These are phyloP conservation scores for Phthorimaea operculella DNA, from an alignment of 1,140 invertebrate genomes.

Conservation along the genomic window DNA sequence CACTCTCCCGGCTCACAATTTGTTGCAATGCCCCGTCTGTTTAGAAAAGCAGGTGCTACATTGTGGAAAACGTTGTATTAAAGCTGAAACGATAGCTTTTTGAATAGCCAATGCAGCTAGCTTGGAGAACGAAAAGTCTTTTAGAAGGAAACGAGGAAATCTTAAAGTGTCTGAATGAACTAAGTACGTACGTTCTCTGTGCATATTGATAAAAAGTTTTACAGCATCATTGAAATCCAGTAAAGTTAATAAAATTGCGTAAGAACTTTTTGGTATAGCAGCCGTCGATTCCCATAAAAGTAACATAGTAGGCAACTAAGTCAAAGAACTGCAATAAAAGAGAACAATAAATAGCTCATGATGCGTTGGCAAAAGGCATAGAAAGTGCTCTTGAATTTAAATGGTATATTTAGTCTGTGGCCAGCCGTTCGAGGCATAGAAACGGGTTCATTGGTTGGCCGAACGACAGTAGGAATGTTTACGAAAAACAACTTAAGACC, in stretches of 20 bases:
- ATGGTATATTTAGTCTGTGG: constrained; percentile 55
- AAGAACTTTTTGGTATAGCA: constrained; percentile 51
- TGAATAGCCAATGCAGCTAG: too few species aligned
- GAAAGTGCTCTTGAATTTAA: constrained; percentile 58
- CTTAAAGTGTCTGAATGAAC: too few species aligned
- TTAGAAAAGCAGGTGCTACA: constrained; percentile 14
- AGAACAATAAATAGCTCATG: constrained; percentile 50
- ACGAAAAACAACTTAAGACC: constrained; percentile 41
- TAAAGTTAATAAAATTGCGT: too few species aligned
- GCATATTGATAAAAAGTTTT: too few species aligned
- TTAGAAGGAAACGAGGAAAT: too few species aligned
- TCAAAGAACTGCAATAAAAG: constrained; percentile 43
- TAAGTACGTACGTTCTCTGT: too few species aligned
- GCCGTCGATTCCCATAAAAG: constrained; percentile 26
- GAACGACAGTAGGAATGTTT: constrained; percentile 44
- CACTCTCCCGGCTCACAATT: constrained; percentile 47
- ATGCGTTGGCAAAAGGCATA: constrained; percentile 31
- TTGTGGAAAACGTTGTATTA: too few species aligned
- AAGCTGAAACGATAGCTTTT: too few species aligned
- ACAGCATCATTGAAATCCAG: too few species aligned
- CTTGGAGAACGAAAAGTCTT: too few species aligned
- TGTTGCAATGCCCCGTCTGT: constrained; percentile 38
- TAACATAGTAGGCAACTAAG: constrained; percentile 12
- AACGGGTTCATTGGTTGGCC: constrained; percentile 52
- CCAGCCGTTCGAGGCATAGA: constrained; percentile 52